Percentiles rank a stretch among this genome's conserved stretches.
Evolutionary conservation across 2,888 invertebrate genomes (phyloP).

Genomic region (Neoscelio sp.): DNA sequence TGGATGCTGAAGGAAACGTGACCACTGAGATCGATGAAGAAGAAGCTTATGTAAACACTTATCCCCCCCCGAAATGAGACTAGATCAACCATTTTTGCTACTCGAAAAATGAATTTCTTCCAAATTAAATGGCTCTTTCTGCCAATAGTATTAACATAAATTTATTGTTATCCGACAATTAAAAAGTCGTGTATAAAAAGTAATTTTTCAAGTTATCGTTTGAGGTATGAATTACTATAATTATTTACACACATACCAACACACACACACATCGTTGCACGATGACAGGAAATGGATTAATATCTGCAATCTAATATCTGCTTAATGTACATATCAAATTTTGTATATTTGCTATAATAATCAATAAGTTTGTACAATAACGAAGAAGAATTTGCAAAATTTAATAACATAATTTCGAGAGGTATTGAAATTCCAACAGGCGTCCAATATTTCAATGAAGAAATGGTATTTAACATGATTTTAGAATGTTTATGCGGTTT

Average conservation of each 20-base stretch:
- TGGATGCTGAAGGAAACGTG: constrained; percentile 75
- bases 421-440: constrained; percentile 34
- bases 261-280: too few relatives aligned
- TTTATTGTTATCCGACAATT: too few relatives aligned
- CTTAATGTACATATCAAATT: neutral
- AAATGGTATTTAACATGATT: constrained; percentile 3
- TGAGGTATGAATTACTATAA: too few relatives aligned
- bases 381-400: constrained; percentile 22
- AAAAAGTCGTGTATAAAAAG: too few relatives aligned
- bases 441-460: constrained; percentile 17
- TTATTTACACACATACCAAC: too few relatives aligned
- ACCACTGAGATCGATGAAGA: constrained; percentile 76
- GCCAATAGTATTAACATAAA: too few relatives aligned
- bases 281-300: too few relatives aligned
- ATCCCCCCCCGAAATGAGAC: too few relatives aligned
- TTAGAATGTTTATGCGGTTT: constrained; percentile 1
- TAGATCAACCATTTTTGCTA: too few relatives aligned
- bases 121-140: too few relatives aligned
- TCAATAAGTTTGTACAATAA: constrained; percentile 14
- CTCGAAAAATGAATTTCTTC: too few relatives aligned
- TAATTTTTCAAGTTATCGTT: too few relatives aligned
- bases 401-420: constrained; percentile 32
- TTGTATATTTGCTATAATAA: neutral
- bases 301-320: neutral
- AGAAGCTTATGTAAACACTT: constrained; percentile 36